These are phyloP conservation scores for Eupithecia insigniata DNA, from an alignment of 2,888 invertebrate species.

Conservation along the genomic window DNA sequence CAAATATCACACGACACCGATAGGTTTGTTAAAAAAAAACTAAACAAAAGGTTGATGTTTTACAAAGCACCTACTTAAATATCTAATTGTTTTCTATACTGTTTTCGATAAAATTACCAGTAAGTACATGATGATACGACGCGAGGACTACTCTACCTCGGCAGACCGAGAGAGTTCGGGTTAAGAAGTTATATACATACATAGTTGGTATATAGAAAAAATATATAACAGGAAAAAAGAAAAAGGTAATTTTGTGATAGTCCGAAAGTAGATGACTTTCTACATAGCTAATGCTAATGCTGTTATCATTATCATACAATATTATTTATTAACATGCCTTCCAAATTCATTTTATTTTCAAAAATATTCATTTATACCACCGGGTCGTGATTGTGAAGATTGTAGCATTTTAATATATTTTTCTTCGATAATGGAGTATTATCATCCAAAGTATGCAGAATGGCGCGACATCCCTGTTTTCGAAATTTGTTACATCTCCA, in stretches of 20 bases:
- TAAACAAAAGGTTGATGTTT: too few species aligned
- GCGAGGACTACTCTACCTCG: too few species aligned
- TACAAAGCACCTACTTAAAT: too few species aligned
- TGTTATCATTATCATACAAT: not conserved
- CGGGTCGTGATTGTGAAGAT: not conserved
- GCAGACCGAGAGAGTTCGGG: too few species aligned
- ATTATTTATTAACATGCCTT: not conserved
- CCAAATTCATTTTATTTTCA: not conserved
- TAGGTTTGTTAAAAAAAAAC: not conserved
- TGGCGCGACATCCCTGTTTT: conserved; percentile 16
- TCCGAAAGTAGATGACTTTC: not conserved
- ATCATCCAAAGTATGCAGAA: conserved; percentile 16
- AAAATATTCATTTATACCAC: not conserved
- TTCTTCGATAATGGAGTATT: not conserved
- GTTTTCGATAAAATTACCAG: too few species aligned
- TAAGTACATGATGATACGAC: too few species aligned
- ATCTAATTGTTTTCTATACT: too few species aligned
- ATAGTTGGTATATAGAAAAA: too few species aligned
- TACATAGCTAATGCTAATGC: not conserved
- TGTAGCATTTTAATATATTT: conserved; percentile 6
- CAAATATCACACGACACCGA: not conserved
- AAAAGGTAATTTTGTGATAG: not conserved
- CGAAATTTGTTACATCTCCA: conserved; percentile 16
- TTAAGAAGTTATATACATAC: too few species aligned
- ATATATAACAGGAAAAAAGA: too few species aligned